Evolutionary conservation across 2,888 invertebrate species (phyloP), one percentile per base, ranked within the genome.

Genomic region (Pycnomerus fuliginosus): DNA sequence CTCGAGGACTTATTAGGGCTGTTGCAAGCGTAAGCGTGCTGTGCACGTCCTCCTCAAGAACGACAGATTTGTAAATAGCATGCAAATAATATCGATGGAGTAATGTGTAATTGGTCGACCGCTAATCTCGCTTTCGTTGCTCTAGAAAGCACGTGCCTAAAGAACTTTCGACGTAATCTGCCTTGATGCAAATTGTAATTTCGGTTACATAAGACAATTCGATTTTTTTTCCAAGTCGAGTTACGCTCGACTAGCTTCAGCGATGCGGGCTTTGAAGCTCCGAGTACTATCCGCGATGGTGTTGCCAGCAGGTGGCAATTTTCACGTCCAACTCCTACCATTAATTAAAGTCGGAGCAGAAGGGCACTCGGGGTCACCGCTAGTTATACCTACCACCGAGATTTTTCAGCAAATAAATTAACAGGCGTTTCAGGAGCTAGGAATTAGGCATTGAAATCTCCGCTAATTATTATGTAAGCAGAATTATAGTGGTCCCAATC

Each of bases 81-180:
- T 41, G 41, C 36, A 36, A 36, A 43, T 43, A 36, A 35, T 35
- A 16, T 22, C 24, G 42, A 36, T 43, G 42, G 30, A 36, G 42
- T 31, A 43, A 43, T 22, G 29, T n/a, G 30, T 43, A 36, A 43
- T 43, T 41, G 41, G 33, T 41, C 41, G 41, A 41, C 27, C 33
- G 34, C 28, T 34, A 34, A 41, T 41, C 41, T 41, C 33, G 41
- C 39, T 39, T 39, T 32, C 39, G 32, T 31, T 39, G 39, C 39
- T 41, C 41, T 35, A 35, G 42, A 43, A 43, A 43, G 42, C 42
- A 43, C 42, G 42, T 43, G 42, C 42, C 42, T 41, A 41, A 41
- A 41, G 41, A 33, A 41, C 41, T 41, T 41, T 41, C 41, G 36
- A 36, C 36, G 42, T 43, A 43, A 43, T 43, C 42, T 42, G 42